Base-by-base conservation (phyloP, 1,140 invertebrate genomes). In the Temnothorax curvispinosus region DNA sequence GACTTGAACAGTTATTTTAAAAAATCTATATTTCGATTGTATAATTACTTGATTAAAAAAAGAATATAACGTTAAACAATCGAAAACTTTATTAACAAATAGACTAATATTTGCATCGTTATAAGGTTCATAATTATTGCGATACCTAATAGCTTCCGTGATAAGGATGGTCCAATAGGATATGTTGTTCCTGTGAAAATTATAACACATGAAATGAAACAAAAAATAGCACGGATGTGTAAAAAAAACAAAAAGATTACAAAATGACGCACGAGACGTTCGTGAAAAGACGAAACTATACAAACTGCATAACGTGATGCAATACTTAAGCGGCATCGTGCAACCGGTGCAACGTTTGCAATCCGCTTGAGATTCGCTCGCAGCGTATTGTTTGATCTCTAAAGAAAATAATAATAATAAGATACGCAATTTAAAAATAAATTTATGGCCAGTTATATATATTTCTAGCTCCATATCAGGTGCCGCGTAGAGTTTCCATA, bases 221-320 rank as follows among this genome's bases (percentile, higher is more conserved):
- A 8, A n/a, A 69, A 15, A 54, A 32, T 41, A 41, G 3, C 3
- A 8, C 8, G 8, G 13, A 27, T 56, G 15, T 62, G 35, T 15
- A 50, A 3, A 81, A 81, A 6, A 13, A 21, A 44, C 35, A 52
- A 52, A 80, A 41, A 80, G 41, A 67, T 77, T 38, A 35, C 13
- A 6, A 38, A 38, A 80, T 27, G 15, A 54, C 13, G 15, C 44
- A 8, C 50, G 35, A 69, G 27, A 35, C 7, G 5, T 2, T 32
- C 9, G 44, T 32, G 21, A 21, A 11, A 7, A 18, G 11, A 78
- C 21, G 21, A 80, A 47, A 41, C 15, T 44, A 0, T 44, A 18
- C 38, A 41, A 32, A 35, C 41, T 78, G 18, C 77, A 80, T 13
- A 71, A 81, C 18, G 71, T 69, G 77, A 56, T 21, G 77, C 21